Evolutionary conservation across 2,113 vertebrate species (phyloP).

Genomic region (Salvelinus fontinalis): DNA sequence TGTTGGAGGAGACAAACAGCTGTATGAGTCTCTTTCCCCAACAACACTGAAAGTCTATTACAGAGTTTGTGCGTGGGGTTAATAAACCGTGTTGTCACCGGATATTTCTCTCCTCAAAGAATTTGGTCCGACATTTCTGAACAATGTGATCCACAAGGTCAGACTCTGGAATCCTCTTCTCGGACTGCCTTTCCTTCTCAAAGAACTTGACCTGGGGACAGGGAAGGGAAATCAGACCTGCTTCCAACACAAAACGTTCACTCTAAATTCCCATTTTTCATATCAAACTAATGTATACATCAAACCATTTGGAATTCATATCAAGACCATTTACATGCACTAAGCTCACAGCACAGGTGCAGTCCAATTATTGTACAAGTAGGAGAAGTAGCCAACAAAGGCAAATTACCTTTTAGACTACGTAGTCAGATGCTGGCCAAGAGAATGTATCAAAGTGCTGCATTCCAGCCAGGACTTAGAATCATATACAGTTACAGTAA

Average conservation of each 20-base stretch:
- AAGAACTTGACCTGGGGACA: constrained; percentile 88
- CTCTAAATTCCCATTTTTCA: too few relatives aligned
- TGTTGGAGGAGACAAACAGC: constrained; percentile 66
- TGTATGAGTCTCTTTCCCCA: constrained; percentile 14
- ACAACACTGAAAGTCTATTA: neutral
- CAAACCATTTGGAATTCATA: too few relatives aligned
- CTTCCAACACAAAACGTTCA: neutral
- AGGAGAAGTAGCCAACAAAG: too few relatives aligned
- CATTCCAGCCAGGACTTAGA: too few relatives aligned
- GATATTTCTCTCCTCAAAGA: constrained; percentile 82
- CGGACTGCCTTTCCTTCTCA: constrained; percentile 93
- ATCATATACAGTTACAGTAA: too few relatives aligned
- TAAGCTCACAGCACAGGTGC: too few relatives aligned
- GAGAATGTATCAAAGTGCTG: too few relatives aligned
- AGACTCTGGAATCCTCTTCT: constrained; percentile 88
- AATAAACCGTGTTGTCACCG: constrained; percentile 67
- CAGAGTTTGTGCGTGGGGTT: neutral
- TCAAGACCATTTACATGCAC: too few relatives aligned
- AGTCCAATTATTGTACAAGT: too few relatives aligned
- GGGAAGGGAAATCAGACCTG: neutral
- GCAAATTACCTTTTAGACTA: too few relatives aligned
- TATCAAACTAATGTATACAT: too few relatives aligned
- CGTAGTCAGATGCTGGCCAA: too few relatives aligned
- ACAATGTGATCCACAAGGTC: constrained; percentile 89
- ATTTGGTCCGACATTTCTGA: constrained; percentile 88